Evolutionary conservation across 2,888 invertebrate genomes (phyloP), one percentile per base, ranked within the genome.

Genomic region (Tetragonisca angustula): DNA sequence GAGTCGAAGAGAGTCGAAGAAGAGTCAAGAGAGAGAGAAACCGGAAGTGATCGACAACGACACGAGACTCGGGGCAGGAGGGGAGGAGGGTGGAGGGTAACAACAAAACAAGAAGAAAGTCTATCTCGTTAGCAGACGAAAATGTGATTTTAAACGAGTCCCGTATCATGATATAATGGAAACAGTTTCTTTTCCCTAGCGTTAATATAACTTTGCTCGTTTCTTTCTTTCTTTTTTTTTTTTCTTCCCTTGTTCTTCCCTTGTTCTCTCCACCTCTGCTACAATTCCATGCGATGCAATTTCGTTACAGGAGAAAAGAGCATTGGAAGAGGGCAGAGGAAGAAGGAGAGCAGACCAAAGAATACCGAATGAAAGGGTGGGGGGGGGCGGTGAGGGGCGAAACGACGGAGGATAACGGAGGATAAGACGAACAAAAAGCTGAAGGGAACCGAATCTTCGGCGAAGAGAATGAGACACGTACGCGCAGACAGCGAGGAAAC

Each of bases 241-340:
- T 9, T 43, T 43, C 9, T 43, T 9, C 49, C 32, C n/a, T 15
- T 43, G 9, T 54, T 73, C 54, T 54, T 27, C 21, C 24, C 36
- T 36, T 36, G 56, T 49, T 70, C 50, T 59, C 70, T 76, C 49
- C 56, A 11, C 50, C 24, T 36, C 32, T 52, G 52, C 9, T 59
- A 21, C 68, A 52, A 69, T 79, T 76, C 49, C 36, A 54, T 62
- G 59, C 68, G 43, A 24, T 68, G 52, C 13, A n/a, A 27, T 69
- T 61, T 61, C 27, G 6, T 43, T 4, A 11, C 9, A 27, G 21
- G 52, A 27, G 19, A 52, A 32, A 32, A 27, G 24, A 17, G 24
- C 6, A 21, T 9, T 21, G 32, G n/a, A 43, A 3, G 36, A 24
- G 43, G 3, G 3, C 11, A 49, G 36, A 36, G 36, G 9, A 1